Percentiles rank a stretch among this genome's conserved stretches.
phyloP scores from a whole-genome alignment of 2,888 invertebrate genomes.

The Pollenia griseotomentosa region DNA sequence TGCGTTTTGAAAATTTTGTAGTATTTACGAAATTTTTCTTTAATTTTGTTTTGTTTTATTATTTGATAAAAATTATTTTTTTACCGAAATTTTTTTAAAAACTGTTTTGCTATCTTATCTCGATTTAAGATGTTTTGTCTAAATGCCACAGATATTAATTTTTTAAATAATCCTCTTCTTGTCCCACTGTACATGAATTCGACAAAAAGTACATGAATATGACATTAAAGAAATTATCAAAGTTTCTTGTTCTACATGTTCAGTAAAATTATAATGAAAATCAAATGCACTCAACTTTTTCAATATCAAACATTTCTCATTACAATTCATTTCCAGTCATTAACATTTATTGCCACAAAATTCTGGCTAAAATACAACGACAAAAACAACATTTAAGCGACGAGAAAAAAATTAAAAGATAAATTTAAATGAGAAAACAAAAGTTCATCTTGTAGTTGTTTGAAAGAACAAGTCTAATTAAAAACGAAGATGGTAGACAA shows the following conservation, averaged over 20 bases:
- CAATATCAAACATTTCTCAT: slow-evolving; percentile 27
- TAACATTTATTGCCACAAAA: slow-evolving; percentile 44
- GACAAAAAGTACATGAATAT: too few relatives aligned
- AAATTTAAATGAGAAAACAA: slow-evolving; percentile 36
- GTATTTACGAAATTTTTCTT: too few relatives aligned
- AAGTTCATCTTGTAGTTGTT: slow-evolving; percentile 17
- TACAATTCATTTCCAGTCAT: slow-evolving; percentile 28
- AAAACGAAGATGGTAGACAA: background rate
- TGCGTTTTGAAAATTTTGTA: too few relatives aligned
- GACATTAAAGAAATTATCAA: too few relatives aligned
- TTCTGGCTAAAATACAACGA: background rate
- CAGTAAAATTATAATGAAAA: background rate
- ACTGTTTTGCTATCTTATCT: too few relatives aligned
- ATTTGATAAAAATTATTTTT: too few relatives aligned
- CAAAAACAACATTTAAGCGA: background rate
- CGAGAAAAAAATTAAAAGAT: slow-evolving; percentile 1
- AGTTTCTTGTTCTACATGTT: background rate
- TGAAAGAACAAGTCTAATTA: slow-evolving; percentile 29
- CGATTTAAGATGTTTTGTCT: too few relatives aligned
- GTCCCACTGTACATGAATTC: too few relatives aligned
- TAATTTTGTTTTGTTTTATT: too few relatives aligned
- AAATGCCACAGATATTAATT: too few relatives aligned
- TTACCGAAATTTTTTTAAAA: too few relatives aligned
- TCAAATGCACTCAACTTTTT: background rate
- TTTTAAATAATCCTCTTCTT: too few relatives aligned